Evolutionary conservation across 2,113 vertebrate species (phyloP), one percentile per base, ranked within the genome.

Genomic region (Puffinus mauretanicus): DNA sequence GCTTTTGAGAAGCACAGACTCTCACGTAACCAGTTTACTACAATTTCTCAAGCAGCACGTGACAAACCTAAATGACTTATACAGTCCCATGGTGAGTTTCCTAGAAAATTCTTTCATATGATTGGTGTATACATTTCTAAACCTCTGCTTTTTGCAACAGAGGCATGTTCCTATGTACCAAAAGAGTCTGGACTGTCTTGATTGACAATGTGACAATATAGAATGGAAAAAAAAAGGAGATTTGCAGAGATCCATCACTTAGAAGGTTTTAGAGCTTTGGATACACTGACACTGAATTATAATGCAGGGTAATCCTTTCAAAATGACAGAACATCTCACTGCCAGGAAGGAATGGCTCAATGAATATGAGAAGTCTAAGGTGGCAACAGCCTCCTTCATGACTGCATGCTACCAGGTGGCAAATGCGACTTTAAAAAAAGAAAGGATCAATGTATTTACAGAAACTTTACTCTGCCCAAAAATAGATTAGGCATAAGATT

Each of bases 221-320:
- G 47, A 82, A 89, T 34, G 40, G 24, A 30, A 26, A 77, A 60
- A 60, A 75, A 30, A 18, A 62, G 10, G 12, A 51, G 49, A 47
- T 90, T 93, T 90, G 22, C 64, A 73, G 67, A 88, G 16, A 92
- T 90, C n/a, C 44, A 73, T 93, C 67, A 75, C 51, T 88, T 87
- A 65, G 73, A 94, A 70, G 32, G 38, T 92, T 93, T 94, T 88
- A 89, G 70, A 66, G 34, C 34, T 96, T 66, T 93, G 38, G 44
- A 73, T 72, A 64, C 70, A 15, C 36, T 90, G 89, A 86, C 90
- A 82, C 47, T 86, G 72, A 95, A 94, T 85, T 90, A 82, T 82
- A 96, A 95, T 75, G 54, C 38, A 93, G 27, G 17, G n/a, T 82
- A 94, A 93, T 90, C 60, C 75, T 93, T 96, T 86, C 46, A 93